Evolutionary conservation across 2,797 vertebrate species (phyloP), one percentile per base, ranked within the genome.

Genomic region (Cheirogaleus major): DNA sequence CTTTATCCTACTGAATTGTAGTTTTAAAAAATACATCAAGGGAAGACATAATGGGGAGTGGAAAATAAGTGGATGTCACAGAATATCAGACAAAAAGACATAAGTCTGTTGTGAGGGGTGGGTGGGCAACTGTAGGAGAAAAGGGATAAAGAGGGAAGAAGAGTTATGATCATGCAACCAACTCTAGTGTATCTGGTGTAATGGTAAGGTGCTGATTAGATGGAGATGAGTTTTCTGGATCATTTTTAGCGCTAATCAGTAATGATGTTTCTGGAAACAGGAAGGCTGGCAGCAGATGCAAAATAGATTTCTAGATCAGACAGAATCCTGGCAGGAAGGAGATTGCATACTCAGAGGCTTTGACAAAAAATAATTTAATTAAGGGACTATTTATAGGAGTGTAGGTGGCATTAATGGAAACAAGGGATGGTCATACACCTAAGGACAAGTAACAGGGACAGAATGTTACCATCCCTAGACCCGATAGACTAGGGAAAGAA

Each of bases 401-500:
- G 15, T 20, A 5, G 43, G 41, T 48, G 22, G 8, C 38, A 27
- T 72, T 70, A 32, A 45, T 63, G 79, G 30, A 85, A 65, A 27
- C 41, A 57, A 84, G 43, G 57, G 38, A 41, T 65, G 25, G 20
- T 50, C 38, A 50, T 88, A 30, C 12, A 32, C 35, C 52, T 82
- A 69, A 13, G 52, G 72, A 72, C 13, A 8, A 41, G 41, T 17
- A 73, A 69, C 30, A 69, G 41, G 50, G 57, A 50, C 18, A 87
- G 32, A 73, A 41, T 3, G 13, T n/a, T 32, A 69, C 32, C 43
- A 12, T 75, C 57, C n/a, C 48, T 50, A 67, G 14, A 57, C n/a
- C 57, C 32, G 17, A 12, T 5, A 22, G 15, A 8, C 6, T 6
- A 65, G 25, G 2, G 48, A 63, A 25, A 0, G 1, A n/a, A 35